Conservation (phyloP, 1,140 invertebrate species). For the Leucophenga varia region DNA sequence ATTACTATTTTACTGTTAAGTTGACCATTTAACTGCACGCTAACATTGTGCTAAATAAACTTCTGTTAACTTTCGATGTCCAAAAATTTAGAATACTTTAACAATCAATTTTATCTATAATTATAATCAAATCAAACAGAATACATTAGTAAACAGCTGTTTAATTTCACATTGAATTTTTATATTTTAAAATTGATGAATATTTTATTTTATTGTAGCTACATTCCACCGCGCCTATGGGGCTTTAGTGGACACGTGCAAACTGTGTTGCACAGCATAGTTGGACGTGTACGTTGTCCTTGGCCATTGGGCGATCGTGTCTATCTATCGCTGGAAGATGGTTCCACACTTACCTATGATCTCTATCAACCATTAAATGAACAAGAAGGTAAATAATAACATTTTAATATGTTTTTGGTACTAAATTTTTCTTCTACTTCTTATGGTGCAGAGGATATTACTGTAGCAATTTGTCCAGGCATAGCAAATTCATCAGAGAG, state of each 20-base stretch:
- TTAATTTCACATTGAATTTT: not conserved
- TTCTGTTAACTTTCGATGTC: too few relatives aligned
- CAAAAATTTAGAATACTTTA: too few relatives aligned
- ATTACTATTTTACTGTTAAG: too few relatives aligned
- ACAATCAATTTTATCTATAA: not conserved
- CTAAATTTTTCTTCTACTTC: conserved; percentile 21
- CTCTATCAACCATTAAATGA: conserved; percentile 77
- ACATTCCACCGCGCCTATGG: conserved; percentile 87
- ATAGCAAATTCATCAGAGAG: conserved; percentile 92
- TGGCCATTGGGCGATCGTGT: conserved; percentile 82
- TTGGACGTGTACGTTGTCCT: conserved; percentile 81
- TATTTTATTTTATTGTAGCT: conserved; percentile 64
- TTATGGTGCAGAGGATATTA: conserved; percentile 74
- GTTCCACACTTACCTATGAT: conserved; percentile 88
- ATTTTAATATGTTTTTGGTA: conserved; percentile 1
- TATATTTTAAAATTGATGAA: not conserved
- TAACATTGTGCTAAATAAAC: too few relatives aligned
- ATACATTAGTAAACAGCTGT: not conserved
- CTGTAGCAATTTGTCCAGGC: conserved; percentile 86
- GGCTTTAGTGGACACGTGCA: conserved; percentile 93
- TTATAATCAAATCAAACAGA: not conserved
- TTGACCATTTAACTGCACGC: too few relatives aligned
- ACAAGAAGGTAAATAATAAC: conserved; percentile 63
- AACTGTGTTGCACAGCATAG: conserved; percentile 86
- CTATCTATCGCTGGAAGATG: conserved; percentile 72